Percentiles rank a stretch among this genome's conserved stretches.
Evolutionary conservation across 2,113 vertebrate species (phyloP).

Genomic region (Misgurnus mizolepis): DNA sequence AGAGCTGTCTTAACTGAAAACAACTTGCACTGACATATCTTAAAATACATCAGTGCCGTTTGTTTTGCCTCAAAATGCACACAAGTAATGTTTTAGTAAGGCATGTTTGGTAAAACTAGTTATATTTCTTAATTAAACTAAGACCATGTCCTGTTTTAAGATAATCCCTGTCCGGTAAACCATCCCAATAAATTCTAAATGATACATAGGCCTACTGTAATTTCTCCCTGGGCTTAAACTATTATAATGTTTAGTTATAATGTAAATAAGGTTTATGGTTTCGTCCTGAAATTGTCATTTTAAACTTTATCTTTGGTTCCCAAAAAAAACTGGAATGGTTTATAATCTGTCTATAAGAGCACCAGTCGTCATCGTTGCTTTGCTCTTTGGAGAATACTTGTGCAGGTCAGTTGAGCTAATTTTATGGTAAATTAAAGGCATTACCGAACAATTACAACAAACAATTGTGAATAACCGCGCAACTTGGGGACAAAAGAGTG

Average conservation of each 20-base stretch:
- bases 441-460: constrained; percentile 62
- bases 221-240: constrained; percentile 33
- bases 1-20: no score
- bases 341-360: constrained; percentile 32
- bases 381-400: constrained; percentile 53
- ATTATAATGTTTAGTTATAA: constrained; percentile 57
- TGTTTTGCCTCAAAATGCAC: no score
- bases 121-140: no score
- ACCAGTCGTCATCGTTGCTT: constrained; percentile 49
- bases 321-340: constrained; percentile 21
- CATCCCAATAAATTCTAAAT: no score
- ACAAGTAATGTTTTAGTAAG: no score
- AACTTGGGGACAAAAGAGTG: background rate
- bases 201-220: no score
- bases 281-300: constrained; percentile 66
- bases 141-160: no score
- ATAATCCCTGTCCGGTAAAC: no score
- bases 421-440: constrained; percentile 69
- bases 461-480: constrained; percentile 60
- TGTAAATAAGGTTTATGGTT: constrained; percentile 65
- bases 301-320: constrained; percentile 42
- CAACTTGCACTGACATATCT: no score
- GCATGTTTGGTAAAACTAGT: no score
- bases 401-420: constrained; percentile 56
- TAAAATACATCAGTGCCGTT: no score